These are phyloP conservation scores for Parapsyche elsis DNA, from an alignment of 1,140 invertebrate genomes.

Conservation along the genomic window DNA sequence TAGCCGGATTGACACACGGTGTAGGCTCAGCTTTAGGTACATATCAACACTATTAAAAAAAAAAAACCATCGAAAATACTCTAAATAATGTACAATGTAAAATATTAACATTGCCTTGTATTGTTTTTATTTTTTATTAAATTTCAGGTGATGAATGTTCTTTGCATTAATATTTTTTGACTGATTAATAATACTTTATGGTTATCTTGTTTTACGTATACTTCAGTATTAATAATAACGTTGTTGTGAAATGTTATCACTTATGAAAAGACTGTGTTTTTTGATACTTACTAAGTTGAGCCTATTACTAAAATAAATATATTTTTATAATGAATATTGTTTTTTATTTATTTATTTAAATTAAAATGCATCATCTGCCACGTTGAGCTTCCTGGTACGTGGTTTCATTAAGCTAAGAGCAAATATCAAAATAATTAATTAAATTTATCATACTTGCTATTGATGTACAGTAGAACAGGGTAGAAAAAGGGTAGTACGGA, in stretches of 20 bases:
- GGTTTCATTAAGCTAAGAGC: too few relatives aligned
- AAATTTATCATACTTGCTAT: too few relatives aligned
- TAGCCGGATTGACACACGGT: background rate
- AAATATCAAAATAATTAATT: too few relatives aligned
- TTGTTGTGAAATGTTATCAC: background rate
- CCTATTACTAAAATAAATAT: constrained; percentile 2
- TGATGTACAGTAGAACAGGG: too few relatives aligned
- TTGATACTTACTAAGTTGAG: background rate
- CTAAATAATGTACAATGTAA: background rate
- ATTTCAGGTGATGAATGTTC: constrained; percentile 7
- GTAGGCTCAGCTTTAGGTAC: constrained; percentile 20
- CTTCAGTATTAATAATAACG: background rate
- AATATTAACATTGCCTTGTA: background rate
- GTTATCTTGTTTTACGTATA: background rate
- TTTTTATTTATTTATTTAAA: too few relatives aligned
- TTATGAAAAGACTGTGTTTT: background rate
- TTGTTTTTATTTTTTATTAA: constrained; percentile 1
- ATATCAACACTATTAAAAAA: too few relatives aligned
- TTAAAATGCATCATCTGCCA: too few relatives aligned
- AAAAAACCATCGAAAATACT: too few relatives aligned
- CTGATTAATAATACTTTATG: background rate
- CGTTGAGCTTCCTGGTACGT: too few relatives aligned
- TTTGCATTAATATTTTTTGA: background rate
- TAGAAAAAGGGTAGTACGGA: too few relatives aligned
- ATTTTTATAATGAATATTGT: background rate